Evolutionary conservation across 2,797 vertebrate species (phyloP).

Genomic region (Pangasius mekongensis): DNA sequence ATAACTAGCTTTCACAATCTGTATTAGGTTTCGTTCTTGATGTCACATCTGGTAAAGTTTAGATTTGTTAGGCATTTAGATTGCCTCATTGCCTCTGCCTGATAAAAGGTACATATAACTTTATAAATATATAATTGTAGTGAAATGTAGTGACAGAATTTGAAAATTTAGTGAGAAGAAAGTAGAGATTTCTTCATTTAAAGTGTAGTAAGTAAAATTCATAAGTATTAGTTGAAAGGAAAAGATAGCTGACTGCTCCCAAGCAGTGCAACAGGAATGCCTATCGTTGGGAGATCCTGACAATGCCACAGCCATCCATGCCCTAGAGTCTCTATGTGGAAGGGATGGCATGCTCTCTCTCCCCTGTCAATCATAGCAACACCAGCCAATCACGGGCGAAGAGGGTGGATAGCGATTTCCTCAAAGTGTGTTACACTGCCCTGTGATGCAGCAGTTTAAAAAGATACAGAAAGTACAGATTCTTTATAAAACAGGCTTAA

Average conservation of each 20-base stretch:
- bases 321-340: not conserved
- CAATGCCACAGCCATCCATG: not conserved
- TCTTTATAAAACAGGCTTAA: not conserved
- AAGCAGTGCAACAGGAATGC: not conserved
- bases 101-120: not conserved
- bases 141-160: not conserved
- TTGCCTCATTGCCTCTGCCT: not conserved
- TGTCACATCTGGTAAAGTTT: not conserved
- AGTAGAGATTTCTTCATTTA: not conserved
- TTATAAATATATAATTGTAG: not conserved
- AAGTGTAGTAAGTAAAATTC: not conserved
- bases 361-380: not conserved
- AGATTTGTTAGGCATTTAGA: not conserved
- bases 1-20: not conserved
- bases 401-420: not conserved
- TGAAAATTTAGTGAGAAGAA: not conserved
- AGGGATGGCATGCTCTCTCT: not conserved
- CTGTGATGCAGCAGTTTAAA: too few species aligned
- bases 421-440: not conserved
- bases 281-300: not conserved
- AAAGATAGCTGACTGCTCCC: not conserved
- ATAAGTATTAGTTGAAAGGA: not conserved
- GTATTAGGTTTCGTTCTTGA: too few species aligned
- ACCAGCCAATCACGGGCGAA: not conserved
- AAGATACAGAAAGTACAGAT: not conserved